phyloP scores from a whole-genome alignment of 2,797 vertebrate genomes.

The Ciconia nigra region DNA sequence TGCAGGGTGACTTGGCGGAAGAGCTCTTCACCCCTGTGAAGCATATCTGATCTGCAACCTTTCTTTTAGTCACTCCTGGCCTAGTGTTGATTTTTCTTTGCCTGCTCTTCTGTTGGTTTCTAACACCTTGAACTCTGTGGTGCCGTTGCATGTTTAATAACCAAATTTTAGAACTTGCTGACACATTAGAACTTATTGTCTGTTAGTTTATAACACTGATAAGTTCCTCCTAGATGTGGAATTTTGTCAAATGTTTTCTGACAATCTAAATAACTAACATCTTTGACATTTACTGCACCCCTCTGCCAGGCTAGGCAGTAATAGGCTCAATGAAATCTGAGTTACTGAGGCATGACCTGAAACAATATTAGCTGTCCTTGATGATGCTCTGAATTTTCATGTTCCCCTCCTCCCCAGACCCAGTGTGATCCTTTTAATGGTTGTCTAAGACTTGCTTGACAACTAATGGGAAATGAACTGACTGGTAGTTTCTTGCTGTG shows the following conservation, averaged over 20 bases:
- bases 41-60: background rate
- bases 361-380: conserved; percentile 59
- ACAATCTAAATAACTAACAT: conserved; percentile 33
- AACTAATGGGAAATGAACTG: conserved; percentile 66
- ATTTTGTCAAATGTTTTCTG: conserved; percentile 35
- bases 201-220: background rate
- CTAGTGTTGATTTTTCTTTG: background rate
- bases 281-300: conserved; percentile 38
- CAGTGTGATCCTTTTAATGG: conserved; percentile 41
- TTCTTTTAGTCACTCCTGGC: background rate
- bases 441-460: conserved; percentile 47
- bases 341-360: conserved; percentile 60
- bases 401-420: conserved; percentile 15
- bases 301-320: background rate
- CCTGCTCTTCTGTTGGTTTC: background rate
- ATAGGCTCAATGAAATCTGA: conserved; percentile 41
- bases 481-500: conserved; percentile 57
- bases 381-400: conserved; percentile 51
- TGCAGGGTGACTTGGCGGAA: background rate
- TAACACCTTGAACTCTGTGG: background rate
- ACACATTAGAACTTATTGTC: background rate
- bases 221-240: background rate
- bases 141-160: background rate
- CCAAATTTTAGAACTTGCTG: conserved; percentile 5
- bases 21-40: background rate